Percentiles rank a stretch among this genome's conserved stretches.
Conservation (phyloP, 2,113 vertebrate genomes). For the Erinaceus europaeus region DNA sequence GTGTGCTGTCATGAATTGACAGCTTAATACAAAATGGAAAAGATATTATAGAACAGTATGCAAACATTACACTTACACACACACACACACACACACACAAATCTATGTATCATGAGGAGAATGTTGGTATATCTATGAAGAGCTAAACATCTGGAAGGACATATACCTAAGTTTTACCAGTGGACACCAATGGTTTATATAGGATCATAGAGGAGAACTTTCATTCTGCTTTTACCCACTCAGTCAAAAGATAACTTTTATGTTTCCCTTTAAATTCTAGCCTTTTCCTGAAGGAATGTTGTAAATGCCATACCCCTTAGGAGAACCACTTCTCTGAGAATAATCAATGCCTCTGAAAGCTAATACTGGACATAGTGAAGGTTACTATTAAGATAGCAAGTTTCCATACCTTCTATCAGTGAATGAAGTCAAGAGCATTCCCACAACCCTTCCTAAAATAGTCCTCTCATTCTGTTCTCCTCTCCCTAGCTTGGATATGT, state of each 20-base stretch:
- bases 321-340: constrained; percentile 7
- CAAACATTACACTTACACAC: not conserved
- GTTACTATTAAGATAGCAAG: not conserved
- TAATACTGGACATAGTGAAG: not conserved
- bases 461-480: constrained; percentile 16
- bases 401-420: not conserved
- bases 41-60: constrained; percentile 2
- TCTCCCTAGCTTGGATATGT: not conserved
- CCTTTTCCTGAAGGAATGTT: not conserved
- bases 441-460: constrained; percentile 25
- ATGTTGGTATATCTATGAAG: not conserved
- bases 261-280: constrained; percentile 35
- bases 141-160: constrained; percentile 7
- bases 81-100: too few relatives aligned
- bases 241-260: constrained; percentile 29
- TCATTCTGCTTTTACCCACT: too few relatives aligned
- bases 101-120: not conserved
- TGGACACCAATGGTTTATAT: not conserved
- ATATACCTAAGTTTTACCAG: not conserved
- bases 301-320: not conserved
- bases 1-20: not conserved
- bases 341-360: constrained; percentile 19
- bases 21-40: not conserved
- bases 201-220: not conserved
- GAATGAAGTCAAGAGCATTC: constrained; percentile 10